Evolutionary conservation across 2,888 invertebrate genomes (phyloP).

Genomic region (Caenorhabditis sp.): DNA sequence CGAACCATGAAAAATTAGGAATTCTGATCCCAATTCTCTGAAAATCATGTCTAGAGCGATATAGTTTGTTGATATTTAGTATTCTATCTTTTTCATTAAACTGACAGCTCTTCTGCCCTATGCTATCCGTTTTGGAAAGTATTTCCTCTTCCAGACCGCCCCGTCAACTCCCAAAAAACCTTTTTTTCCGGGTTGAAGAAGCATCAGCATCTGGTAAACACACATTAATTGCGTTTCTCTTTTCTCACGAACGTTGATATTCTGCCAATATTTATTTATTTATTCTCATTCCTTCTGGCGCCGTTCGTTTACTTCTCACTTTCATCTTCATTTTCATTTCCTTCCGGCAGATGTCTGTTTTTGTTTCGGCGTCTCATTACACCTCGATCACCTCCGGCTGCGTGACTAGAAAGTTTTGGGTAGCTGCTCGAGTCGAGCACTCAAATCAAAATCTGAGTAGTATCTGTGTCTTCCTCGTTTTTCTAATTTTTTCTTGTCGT

Average conservation of each 20-base stretch:
- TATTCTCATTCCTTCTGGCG: neutral
- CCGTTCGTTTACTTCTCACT: slow-evolving; percentile 26
- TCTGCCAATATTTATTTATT: neutral
- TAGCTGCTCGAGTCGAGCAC: neutral
- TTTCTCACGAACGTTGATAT: slow-evolving; percentile 37
- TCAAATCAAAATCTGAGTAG: slow-evolving; percentile 2
- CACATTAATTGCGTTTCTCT: slow-evolving; percentile 42
- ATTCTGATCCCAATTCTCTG: no score
- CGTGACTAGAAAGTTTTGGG: neutral
- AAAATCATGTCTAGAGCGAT: slow-evolving; percentile 6
- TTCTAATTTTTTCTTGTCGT: neutral
- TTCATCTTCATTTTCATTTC: slow-evolving; percentile 52
- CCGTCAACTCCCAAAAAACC: neutral
- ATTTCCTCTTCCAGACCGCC: slow-evolving; percentile 2
- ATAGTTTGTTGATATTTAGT: slow-evolving; percentile 7
- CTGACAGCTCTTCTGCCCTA: slow-evolving; percentile 24
- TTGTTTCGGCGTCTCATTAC: slow-evolving; percentile 24
- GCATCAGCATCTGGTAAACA: slow-evolving; percentile 55
- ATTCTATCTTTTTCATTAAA: slow-evolving; percentile 29
- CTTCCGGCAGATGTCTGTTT: slow-evolving; percentile 51
- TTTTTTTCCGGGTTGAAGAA: neutral
- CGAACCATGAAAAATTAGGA: slow-evolving; percentile 4
- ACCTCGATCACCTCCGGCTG: slow-evolving; percentile 7
- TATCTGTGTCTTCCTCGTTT: neutral
- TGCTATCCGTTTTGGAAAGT: neutral